Conservation (phyloP, 2,888 invertebrate species). For the Caenorhabditis panamensis region DNA sequence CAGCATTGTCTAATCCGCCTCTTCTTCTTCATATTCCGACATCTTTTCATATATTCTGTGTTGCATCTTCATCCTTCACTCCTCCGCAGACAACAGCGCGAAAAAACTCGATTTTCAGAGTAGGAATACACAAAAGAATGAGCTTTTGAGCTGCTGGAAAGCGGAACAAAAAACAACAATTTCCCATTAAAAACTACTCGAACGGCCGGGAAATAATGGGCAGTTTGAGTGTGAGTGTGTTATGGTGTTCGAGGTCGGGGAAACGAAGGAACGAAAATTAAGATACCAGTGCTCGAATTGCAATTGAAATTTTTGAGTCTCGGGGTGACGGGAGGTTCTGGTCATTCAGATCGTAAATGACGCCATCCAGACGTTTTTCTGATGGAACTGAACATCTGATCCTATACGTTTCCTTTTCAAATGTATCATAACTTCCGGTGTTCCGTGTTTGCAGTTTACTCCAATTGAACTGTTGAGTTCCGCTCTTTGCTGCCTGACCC, state of each 20-base stretch:
- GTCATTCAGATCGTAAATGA: too few relatives aligned
- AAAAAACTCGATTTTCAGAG: slow-evolving; percentile 13
- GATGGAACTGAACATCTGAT: too few relatives aligned
- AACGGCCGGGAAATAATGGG: neutral
- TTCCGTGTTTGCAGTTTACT: neutral
- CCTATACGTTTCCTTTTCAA: too few relatives aligned
- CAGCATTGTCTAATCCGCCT: neutral
- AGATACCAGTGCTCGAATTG: too few relatives aligned
- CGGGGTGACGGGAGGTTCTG: too few relatives aligned
- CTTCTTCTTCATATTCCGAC: slow-evolving; percentile 1
- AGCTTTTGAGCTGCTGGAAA: neutral
- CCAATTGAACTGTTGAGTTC: neutral
- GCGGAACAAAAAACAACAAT: slow-evolving; percentile 14
- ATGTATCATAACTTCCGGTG: too few relatives aligned
- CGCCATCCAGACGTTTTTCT: too few relatives aligned
- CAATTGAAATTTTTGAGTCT: too few relatives aligned
- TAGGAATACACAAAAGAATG: neutral
- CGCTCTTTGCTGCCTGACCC: neutral
- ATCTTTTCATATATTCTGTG: slow-evolving; percentile 1
- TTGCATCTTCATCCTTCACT: neutral
- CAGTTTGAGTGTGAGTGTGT: neutral
- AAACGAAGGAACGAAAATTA: neutral
- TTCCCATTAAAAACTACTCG: slow-evolving; percentile 16
- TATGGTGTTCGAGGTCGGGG: neutral
- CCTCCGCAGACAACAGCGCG: neutral